These are phyloP conservation scores for Ditula angustiorana DNA, from an alignment of 2,888 invertebrate species.

Conservation along the genomic window DNA sequence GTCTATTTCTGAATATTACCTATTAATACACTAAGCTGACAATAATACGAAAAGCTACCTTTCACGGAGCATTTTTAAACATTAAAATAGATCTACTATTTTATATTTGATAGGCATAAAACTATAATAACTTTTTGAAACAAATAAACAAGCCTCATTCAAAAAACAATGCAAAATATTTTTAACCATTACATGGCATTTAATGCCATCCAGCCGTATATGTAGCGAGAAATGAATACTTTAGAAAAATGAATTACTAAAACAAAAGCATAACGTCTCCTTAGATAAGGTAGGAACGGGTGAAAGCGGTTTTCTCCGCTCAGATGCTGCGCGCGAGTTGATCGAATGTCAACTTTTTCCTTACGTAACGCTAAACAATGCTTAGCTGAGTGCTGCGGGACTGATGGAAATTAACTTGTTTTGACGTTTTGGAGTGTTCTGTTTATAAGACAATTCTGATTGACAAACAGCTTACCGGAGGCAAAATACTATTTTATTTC, in stretches of 20 bases:
- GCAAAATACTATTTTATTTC: too few species aligned
- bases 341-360: slow-evolving; percentile 35
- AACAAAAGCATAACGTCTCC: not conserved
- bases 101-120: too few species aligned
- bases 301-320: slow-evolving; percentile 38
- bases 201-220: not conserved
- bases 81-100: too few species aligned
- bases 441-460: not conserved
- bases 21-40: too few species aligned
- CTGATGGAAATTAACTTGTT: not conserved
- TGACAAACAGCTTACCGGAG: too few species aligned
- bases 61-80: too few species aligned
- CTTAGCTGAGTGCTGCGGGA: slow-evolving; percentile 25
- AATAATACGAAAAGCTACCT: too few species aligned
- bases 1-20: too few species aligned
- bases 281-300: slow-evolving; percentile 28
- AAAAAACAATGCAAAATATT: too few species aligned
- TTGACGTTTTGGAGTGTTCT: not conserved
- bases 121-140: too few species aligned
- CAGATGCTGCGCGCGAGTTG: slow-evolving; percentile 37
- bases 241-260: not conserved
- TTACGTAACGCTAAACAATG: slow-evolving; percentile 33
- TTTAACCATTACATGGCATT: too few species aligned
- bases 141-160: too few species aligned
- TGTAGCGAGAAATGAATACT: not conserved